phyloP scores from a whole-genome alignment of 2,797 vertebrate genomes.

The Heliangelus exortis region DNA sequence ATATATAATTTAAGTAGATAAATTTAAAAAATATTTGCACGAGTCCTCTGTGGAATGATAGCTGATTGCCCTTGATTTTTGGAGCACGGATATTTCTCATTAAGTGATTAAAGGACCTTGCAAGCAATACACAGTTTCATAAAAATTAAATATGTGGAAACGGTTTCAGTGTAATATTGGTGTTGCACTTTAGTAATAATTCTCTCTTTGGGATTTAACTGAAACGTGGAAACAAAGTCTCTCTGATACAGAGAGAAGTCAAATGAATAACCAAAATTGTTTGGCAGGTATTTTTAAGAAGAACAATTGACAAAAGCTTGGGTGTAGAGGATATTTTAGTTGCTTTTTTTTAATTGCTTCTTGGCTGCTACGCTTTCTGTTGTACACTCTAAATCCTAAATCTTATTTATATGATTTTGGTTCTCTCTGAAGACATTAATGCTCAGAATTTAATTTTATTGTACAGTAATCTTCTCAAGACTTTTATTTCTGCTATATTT shows the following conservation, averaged over 20 bases:
- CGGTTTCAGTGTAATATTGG: background rate
- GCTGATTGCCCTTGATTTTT: background rate
- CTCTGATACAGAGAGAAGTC: background rate
- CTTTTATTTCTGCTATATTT: background rate
- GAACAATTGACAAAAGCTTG: background rate
- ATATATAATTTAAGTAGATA: background rate
- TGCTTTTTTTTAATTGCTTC: background rate
- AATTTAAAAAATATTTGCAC: background rate
- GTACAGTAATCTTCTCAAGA: background rate
- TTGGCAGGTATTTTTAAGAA: background rate
- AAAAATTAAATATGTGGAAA: background rate
- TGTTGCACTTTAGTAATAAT: background rate
- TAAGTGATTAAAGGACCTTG: background rate
- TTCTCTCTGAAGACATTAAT: background rate
- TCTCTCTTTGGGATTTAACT: background rate
- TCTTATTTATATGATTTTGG: background rate
- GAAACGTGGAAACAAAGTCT: background rate
- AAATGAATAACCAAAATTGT: background rate
- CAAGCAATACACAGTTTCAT: background rate
- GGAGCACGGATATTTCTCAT: background rate
- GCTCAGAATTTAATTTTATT: background rate
- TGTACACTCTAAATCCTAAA: background rate
- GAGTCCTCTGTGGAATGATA: background rate
- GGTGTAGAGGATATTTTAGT: background rate
- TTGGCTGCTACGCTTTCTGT: background rate